phyloP scores from a whole-genome alignment of 2,113 vertebrate genomes.

The Chaetura pelagica region DNA sequence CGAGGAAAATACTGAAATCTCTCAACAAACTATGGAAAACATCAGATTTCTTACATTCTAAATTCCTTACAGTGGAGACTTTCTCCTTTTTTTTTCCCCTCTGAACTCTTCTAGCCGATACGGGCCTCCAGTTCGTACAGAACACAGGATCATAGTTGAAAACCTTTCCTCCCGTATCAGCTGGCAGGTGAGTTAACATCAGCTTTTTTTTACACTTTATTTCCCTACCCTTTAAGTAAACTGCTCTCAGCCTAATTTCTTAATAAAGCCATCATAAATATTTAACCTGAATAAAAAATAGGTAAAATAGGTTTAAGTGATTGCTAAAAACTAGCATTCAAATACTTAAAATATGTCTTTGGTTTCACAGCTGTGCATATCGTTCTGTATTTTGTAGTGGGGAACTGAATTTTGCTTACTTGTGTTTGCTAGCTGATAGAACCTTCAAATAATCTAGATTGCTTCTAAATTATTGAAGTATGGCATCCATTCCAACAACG shows the following conservation, averaged over 20 bases:
- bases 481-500: neutral
- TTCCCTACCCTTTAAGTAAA: neutral
- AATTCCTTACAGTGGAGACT: neutral
- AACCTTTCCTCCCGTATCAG: constrained; percentile 91
- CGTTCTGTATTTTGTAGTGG: neutral
- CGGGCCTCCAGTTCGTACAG: constrained; percentile 88
- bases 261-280: constrained; percentile 70
- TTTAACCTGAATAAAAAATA: neutral
- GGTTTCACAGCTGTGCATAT: neutral
- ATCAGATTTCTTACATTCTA: neutral
- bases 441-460: neutral
- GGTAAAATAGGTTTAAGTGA: neutral
- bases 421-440: neutral
- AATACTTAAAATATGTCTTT: neutral
- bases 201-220: neutral
- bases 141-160: constrained; percentile 91
- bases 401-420: neutral
- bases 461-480: neutral
- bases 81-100: neutral
- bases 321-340: neutral
- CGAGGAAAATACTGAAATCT: neutral
- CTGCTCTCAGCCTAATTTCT: neutral
- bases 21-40: neutral
- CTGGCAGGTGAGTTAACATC: constrained; percentile 89
- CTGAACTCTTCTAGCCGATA: constrained; percentile 73